Evolutionary conservation across 1,140 invertebrate genomes (phyloP).

Genomic region (Drosophila subobscura): DNA sequence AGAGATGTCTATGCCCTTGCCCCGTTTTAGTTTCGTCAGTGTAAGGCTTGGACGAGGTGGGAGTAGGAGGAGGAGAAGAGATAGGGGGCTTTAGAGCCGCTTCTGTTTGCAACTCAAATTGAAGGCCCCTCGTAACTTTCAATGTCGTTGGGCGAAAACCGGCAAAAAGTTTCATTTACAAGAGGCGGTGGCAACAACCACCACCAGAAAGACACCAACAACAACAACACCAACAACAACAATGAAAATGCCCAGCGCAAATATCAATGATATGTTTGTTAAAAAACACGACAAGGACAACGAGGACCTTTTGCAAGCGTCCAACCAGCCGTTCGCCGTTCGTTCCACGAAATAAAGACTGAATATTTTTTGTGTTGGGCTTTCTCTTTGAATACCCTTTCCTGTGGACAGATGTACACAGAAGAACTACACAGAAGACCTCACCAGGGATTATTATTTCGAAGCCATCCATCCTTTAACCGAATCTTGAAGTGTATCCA

Average conservation of each 20-base stretch:
- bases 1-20: neutral
- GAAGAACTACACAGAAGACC: too few relatives aligned
- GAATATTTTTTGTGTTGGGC: slow-evolving; percentile 27
- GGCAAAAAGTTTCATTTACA: slow-evolving; percentile 76
- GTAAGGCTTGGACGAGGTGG: neutral
- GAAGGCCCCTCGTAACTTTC: slow-evolving; percentile 65
- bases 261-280: slow-evolving; percentile 81
- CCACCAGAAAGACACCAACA: slow-evolving; percentile 15
- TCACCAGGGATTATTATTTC: too few relatives aligned
- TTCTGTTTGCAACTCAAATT: slow-evolving; percentile 43
- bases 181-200: slow-evolving; percentile 26
- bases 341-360: slow-evolving; percentile 21
- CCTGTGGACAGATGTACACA: too few relatives aligned
- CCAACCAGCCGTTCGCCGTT: slow-evolving; percentile 43
- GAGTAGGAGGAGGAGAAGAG: neutral
- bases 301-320: slow-evolving; percentile 21
- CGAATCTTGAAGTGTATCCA: neutral
- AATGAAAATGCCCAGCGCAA: slow-evolving; percentile 65
- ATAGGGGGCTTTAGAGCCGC: slow-evolving; percentile 7
- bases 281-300: slow-evolving; percentile 72
- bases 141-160: slow-evolving; percentile 57
- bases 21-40: neutral
- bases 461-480: too few relatives aligned
- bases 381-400: neutral
- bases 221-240: slow-evolving; percentile 33